Evolutionary conservation across 2,797 vertebrate species (phyloP), one percentile per base, ranked within the genome.

Genomic region (Chaetodon trifasciatus): DNA sequence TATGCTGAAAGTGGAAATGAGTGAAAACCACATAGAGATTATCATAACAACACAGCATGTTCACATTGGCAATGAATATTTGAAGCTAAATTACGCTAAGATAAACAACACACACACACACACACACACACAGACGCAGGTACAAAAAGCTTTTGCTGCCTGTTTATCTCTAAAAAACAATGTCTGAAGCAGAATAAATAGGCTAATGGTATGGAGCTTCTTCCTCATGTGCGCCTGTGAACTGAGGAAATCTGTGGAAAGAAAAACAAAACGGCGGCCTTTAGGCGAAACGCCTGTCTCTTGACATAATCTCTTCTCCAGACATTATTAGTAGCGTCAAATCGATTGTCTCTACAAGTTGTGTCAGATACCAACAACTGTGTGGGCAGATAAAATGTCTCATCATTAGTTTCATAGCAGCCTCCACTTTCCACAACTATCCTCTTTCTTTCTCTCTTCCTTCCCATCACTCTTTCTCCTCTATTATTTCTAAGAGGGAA

Each of bases 371-470:
- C 40, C 71, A 74, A 24, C 78, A 65, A 67, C 73, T 61, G 81
- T 61, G 77, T 79, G 79, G 78, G 83, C 78, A 66, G 78, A 82
- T 78, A 77, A 83, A 78, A 75, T 70, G 66, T 79, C 81, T 56
- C 52, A 50, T 81, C 68, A 83, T 84, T 81, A 79, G 72, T 83
- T 42, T 39, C 40, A 50, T 3, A 39, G 62, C 69, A 35, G 71
- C 74, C 39, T 70, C 78, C 44, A 57, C 52, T 65, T 53, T 69
- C 40, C 56, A 35, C 70, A 61, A 62, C 70, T 47, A 57, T 57
- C 19, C 65, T 15, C n/a, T 55, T 76, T 62, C n/a, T 55, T 19
- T 37, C 44, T 16, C 16, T 61, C 74, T 10, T n/a, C 42, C 5
- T 17, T 28, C 21, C 23, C 1, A 8, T 57, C 21, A 17, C 12